A percentile compares a stretch with the other conserved stretches of the same genome.
Evolutionary conservation across 1,140 invertebrate genomes (phyloP).

Genomic region (Pogonus chalceus): DNA sequence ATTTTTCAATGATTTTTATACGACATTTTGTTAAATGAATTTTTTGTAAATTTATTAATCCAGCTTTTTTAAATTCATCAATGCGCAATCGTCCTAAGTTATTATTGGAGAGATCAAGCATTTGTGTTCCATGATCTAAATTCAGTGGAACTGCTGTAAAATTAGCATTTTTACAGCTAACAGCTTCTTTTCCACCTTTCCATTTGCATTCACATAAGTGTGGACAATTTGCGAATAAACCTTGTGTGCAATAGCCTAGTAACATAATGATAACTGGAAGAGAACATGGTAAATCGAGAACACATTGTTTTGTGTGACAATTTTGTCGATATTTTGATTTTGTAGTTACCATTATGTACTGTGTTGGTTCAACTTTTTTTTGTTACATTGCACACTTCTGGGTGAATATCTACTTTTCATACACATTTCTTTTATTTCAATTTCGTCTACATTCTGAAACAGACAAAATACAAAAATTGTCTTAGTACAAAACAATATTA

Average conservation of each 20-base stretch:
- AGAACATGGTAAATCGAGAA: too few relatives aligned
- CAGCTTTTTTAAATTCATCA: slow-evolving; percentile 59
- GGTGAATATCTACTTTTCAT: too few relatives aligned
- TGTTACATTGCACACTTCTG: too few relatives aligned
- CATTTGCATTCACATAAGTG: slow-evolving; percentile 73
- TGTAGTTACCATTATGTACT: too few relatives aligned
- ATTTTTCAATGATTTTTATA: slow-evolving; percentile 48
- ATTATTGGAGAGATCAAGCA: slow-evolving; percentile 66
- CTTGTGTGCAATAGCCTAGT: slow-evolving; percentile 21
- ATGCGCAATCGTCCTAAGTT: slow-evolving; percentile 50
- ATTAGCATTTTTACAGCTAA: slow-evolving; percentile 61
- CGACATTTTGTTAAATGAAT: slow-evolving; percentile 58
- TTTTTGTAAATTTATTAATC: slow-evolving; percentile 68
- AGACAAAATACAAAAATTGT: too few relatives aligned
- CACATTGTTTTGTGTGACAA: too few relatives aligned
- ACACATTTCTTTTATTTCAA: too few relatives aligned
- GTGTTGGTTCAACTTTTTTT: too few relatives aligned
- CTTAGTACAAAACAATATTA: too few relatives aligned
- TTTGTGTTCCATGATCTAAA: slow-evolving; percentile 63
- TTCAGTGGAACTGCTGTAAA: slow-evolving; percentile 55
- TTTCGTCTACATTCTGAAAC: too few relatives aligned
- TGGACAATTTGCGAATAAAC: slow-evolving; percentile 17
- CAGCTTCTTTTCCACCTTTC: slow-evolving; percentile 75
- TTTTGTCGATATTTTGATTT: too few relatives aligned
- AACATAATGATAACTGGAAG: slow-evolving; percentile 18